Percentiles rank a stretch among this genome's conserved stretches.
Evolutionary conservation across 2,797 vertebrate species (phyloP).

Genomic region (Mormyrops attenuatus): DNA sequence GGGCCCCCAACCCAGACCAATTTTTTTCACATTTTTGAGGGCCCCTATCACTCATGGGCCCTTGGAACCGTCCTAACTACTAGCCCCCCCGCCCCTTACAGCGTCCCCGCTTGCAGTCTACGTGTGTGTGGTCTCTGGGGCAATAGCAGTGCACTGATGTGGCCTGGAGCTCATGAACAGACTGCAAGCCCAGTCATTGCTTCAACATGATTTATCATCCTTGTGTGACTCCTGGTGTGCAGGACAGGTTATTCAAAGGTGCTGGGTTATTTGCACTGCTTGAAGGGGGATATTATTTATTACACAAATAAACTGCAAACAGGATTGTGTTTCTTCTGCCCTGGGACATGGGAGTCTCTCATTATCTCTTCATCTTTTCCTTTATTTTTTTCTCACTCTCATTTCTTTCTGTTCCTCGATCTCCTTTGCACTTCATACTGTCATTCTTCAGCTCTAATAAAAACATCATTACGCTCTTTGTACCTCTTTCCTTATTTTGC

Average conservation of each 20-base stretch:
- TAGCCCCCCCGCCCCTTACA: neutral
- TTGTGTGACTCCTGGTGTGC: constrained; percentile 17
- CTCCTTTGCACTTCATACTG: neutral
- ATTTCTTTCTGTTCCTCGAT: constrained; percentile 18
- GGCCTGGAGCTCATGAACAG: constrained; percentile 11
- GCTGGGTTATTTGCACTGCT: constrained; percentile 30
- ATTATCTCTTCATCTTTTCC: constrained; percentile 28
- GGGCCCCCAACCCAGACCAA: neutral
- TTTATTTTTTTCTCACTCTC: constrained; percentile 37
- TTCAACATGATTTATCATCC: constrained; percentile 30
- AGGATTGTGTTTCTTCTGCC: constrained; percentile 48
- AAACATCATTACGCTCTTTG: constrained; percentile 47
- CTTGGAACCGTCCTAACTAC: neutral
- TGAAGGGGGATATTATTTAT: constrained; percentile 43
- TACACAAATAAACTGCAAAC: constrained; percentile 35
- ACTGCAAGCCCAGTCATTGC: constrained; percentile 19
- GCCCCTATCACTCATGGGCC: neutral
- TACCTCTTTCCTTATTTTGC: constrained; percentile 48
- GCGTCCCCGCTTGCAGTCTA: neutral
- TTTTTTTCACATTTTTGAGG: neutral
- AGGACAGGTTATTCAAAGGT: constrained; percentile 30
- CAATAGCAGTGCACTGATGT: constrained; percentile 15
- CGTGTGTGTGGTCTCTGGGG: constrained; percentile 20
- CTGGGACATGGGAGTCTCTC: constrained; percentile 24
- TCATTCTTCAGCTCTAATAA: constrained; percentile 28